phyloP scores from a whole-genome alignment of 2,888 invertebrate genomes.

The Acanthococcus lagerstroemiae region DNA sequence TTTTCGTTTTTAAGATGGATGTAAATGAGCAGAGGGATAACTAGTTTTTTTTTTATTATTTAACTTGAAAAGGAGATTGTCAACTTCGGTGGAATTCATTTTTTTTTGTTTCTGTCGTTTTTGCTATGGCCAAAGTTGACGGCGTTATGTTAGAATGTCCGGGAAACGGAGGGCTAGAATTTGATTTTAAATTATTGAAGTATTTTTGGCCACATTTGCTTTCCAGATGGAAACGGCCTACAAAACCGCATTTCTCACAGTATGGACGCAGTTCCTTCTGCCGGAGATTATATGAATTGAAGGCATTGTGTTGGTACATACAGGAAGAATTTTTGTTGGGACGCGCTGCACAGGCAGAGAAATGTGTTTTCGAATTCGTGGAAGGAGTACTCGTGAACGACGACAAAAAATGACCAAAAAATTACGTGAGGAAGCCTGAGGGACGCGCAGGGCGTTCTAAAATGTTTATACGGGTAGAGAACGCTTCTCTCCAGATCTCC shows the following conservation, averaged over 20 bases:
- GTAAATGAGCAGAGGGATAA: slow-evolving; percentile 5
- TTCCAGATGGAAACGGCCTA: background rate
- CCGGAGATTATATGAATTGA: background rate
- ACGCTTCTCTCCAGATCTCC: background rate
- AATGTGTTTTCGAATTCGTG: background rate
- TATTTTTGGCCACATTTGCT: background rate
- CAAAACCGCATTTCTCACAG: background rate
- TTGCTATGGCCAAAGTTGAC: too few species aligned
- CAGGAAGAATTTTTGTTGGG: too few species aligned
- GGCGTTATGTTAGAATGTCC: too few species aligned
- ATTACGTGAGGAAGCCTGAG: too few species aligned
- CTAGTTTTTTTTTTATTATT: slow-evolving; percentile 12
- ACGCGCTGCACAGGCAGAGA: too few species aligned
- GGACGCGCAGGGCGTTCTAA: background rate
- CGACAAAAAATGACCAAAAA: too few species aligned
- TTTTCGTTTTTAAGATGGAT: background rate
- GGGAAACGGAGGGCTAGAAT: too few species aligned
- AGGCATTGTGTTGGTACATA: too few species aligned
- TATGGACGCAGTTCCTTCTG: background rate
- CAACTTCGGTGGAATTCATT: background rate
- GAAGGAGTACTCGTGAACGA: background rate
- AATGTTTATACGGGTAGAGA: background rate
- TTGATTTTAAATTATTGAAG: background rate
- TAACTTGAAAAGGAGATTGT: background rate
- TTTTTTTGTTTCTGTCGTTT: background rate